Percentiles rank a stretch among this genome's conserved stretches.
phyloP scores from a whole-genome alignment of 2,113 vertebrate species.

The Crotophaga sulcirostris region DNA sequence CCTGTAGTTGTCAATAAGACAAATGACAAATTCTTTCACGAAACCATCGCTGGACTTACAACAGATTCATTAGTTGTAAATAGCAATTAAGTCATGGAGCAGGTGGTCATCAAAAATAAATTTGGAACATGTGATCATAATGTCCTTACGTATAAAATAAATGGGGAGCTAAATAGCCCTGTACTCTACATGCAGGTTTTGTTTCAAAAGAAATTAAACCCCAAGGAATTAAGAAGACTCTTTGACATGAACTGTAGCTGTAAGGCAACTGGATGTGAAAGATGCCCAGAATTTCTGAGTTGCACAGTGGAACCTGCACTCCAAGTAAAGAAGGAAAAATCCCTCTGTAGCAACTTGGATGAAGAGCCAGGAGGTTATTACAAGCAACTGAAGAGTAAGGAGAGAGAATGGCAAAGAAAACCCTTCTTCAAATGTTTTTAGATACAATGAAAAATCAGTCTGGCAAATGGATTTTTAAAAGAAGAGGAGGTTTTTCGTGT shows the following conservation, averaged over 20 bases:
- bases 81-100: conserved; percentile 36
- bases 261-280: background rate
- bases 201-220: background rate
- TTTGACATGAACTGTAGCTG: background rate
- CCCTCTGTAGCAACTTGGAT: background rate
- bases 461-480: background rate
- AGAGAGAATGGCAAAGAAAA: background rate
- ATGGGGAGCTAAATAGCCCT: background rate
- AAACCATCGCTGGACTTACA: conserved; percentile 9
- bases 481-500: background rate
- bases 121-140: background rate
- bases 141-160: background rate
- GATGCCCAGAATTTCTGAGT: background rate
- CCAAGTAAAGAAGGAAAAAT: background rate
- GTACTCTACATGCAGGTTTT: background rate
- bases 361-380: background rate
- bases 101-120: conserved; percentile 34
- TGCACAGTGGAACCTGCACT: background rate
- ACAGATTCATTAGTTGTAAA: background rate
- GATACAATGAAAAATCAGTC: background rate
- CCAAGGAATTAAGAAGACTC: background rate
- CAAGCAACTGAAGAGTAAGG: background rate
- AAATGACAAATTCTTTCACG: background rate
- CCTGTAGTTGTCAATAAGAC: background rate
- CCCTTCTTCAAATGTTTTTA: background rate